Base-by-base conservation (phyloP, 2,888 invertebrate species). In the Oligia latruncula region DNA sequence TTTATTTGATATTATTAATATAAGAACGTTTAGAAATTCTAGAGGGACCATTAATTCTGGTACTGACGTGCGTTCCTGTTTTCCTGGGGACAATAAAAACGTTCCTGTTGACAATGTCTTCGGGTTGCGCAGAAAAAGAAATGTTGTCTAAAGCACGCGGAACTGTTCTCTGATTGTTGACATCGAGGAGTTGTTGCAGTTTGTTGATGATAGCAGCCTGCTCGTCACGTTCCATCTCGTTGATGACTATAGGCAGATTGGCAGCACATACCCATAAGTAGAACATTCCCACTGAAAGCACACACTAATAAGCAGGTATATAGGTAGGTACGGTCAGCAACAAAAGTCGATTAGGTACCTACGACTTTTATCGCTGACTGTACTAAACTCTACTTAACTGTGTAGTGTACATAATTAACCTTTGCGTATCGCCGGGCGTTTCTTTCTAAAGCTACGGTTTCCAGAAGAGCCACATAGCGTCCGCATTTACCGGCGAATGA, bases 221-320 rank as follows among this genome's bases (percentile, higher is more conserved):
- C 81, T 96, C 94, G 73, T 96, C 95, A 2, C 91, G 92, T 78
- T 96, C 94, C 90, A 95, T 95, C 85, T 96, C 96, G 78, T 94
- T 96, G 83, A 96, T 94, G 6, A 97, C 89, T 80, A 96, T 91
- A 0, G 96, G 97, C 52, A 97, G 90, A 88, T 94, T 96, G 2
- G 94, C 93, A 17, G 95, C 93, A 88, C 97, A 97, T 67, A 96
- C 89, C 97, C 96, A 96, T 70, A 96, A 86, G 84, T 97, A 97
- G 87, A 95, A 96, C 94, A 95, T 94, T 23, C 95, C 96, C 93
- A 97, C 97, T 97, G 92, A 77, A 92, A 84, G 23, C 17, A 71
- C 1, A 68, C 9, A 67, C 13, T 58, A 8, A 15, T 23, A 65
- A 75, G 2, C 20, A 58, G 20, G 17, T 40, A 75, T 15, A 17